Conservation (phyloP, 2,888 invertebrate genomes). For the Nineta flava region DNA sequence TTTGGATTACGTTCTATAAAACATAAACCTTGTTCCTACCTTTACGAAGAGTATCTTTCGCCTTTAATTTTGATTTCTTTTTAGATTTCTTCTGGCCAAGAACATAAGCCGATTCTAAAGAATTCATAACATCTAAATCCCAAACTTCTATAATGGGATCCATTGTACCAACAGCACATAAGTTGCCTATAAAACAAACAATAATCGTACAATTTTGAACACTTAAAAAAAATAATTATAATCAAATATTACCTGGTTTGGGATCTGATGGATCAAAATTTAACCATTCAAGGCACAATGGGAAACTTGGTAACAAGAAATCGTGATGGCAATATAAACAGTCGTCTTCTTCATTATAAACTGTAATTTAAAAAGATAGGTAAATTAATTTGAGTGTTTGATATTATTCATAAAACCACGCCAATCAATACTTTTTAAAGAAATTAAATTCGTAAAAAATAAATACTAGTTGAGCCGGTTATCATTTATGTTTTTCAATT, state of each 20-base stretch:
- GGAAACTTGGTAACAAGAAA: slow-evolving; percentile 73
- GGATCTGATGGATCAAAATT: slow-evolving; percentile 69
- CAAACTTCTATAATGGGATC: slow-evolving; percentile 87
- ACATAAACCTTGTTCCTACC: no score
- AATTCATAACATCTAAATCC: slow-evolving; percentile 90
- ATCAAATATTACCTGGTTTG: slow-evolving; percentile 33
- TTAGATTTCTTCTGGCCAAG: slow-evolving; percentile 34
- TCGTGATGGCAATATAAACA: slow-evolving; percentile 93
- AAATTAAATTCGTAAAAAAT: no score
- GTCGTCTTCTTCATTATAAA: slow-evolving; percentile 78
- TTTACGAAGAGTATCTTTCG: not conserved
- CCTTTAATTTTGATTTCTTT: not conserved
- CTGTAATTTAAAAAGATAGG: no score
- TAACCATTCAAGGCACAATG: slow-evolving; percentile 86
- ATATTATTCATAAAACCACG: no score
- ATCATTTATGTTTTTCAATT: no score
- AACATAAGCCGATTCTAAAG: slow-evolving; percentile 72
- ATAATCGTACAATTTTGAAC: slow-evolving; percentile 3
- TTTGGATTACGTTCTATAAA: no score
- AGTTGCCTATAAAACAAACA: slow-evolving; percentile 42
- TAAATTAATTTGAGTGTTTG: slow-evolving; percentile 16
- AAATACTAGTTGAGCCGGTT: no score
- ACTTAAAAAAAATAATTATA: slow-evolving; percentile 14
- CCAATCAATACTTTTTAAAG: no score
- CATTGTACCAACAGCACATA: slow-evolving; percentile 88